Conservation (phyloP, 2,113 vertebrate species). For the Hippocampus comes region DNA sequence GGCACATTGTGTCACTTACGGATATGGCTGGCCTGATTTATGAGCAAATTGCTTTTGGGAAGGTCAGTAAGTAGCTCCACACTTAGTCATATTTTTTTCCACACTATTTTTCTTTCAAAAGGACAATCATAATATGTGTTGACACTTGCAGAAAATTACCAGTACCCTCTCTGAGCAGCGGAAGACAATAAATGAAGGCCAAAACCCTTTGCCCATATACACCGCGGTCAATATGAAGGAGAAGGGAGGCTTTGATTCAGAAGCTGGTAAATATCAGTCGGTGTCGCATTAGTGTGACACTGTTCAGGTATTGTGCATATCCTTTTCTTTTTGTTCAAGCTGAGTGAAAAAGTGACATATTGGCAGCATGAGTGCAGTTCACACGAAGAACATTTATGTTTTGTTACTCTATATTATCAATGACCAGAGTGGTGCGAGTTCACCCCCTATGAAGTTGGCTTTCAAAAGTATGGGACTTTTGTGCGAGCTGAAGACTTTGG, state of each 20-base stretch:
- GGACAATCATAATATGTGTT: background rate
- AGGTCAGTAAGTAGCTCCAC: conserved; percentile 33
- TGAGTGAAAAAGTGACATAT: too few species aligned
- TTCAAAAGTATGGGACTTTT: conserved; percentile 82
- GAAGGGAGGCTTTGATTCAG: conserved; percentile 12
- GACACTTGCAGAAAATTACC: conserved; percentile 64
- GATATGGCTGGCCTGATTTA: conserved; percentile 80
- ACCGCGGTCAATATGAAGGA: conserved; percentile 83
- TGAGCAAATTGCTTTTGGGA: conserved; percentile 77
- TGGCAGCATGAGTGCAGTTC: too few species aligned
- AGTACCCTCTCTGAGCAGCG: conserved; percentile 78
- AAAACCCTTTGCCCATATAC: conserved; percentile 85
- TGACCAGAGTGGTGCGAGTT: conserved; percentile 83
- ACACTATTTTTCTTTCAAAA: too few species aligned
- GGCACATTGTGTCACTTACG: conserved; percentile 66
- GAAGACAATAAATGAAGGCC: conserved; percentile 70
- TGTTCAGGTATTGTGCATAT: too few species aligned
- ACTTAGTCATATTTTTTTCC: too few species aligned
- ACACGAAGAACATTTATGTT: too few species aligned
- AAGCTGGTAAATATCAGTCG: conserved; percentile 36
- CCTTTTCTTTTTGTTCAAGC: too few species aligned
- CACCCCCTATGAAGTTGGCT: conserved; percentile 83
- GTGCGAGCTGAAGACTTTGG: conserved; percentile 80
- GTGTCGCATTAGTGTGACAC: too few species aligned
- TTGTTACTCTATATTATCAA: background rate